Evolutionary conservation across 1,140 invertebrate genomes (phyloP).

Genomic region (Anagrus nilaparvatae): DNA sequence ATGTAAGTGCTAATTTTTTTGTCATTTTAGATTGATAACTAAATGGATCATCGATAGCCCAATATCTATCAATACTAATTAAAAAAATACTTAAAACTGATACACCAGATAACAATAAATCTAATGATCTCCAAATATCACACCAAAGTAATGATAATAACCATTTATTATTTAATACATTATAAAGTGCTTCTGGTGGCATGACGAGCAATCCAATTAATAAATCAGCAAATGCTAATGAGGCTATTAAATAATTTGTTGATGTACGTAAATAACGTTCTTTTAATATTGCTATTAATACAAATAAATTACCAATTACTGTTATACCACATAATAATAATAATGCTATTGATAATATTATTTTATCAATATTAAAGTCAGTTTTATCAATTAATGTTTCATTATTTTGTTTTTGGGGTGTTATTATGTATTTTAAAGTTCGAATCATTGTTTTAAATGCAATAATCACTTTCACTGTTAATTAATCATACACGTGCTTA

Average conservation of each 20-base stretch:
- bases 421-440: too few species aligned
- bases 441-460: too few species aligned
- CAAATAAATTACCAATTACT: conserved; percentile 59
- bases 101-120: conserved; percentile 90
- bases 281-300: conserved; percentile 58
- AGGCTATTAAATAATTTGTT: conserved; percentile 71
- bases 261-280: too few species aligned
- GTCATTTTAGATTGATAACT: conserved; percentile 91
- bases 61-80: conserved; percentile 92
- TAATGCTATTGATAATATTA: conserved; percentile 42
- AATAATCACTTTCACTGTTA: too few species aligned
- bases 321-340: conserved; percentile 50
- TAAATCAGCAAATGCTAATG: conserved; percentile 62
- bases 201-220: conserved; percentile 64
- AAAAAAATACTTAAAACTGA: conserved; percentile 95
- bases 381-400: conserved; percentile 34
- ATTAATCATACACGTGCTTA: too few species aligned
- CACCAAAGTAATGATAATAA: conserved; percentile 82
- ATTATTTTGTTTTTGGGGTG: too few species aligned
- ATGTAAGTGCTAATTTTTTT: conserved; percentile 60
- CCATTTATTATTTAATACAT: conserved; percentile 78
- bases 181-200: conserved; percentile 71
- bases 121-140: conserved; percentile 91
- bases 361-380: conserved; percentile 36
- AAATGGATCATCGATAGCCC: conserved; percentile 95